A percentile compares a stretch with the other conserved stretches of the same genome.
phyloP scores from a whole-genome alignment of 2,797 vertebrate genomes.

The Leptoclinus maculatus region DNA sequence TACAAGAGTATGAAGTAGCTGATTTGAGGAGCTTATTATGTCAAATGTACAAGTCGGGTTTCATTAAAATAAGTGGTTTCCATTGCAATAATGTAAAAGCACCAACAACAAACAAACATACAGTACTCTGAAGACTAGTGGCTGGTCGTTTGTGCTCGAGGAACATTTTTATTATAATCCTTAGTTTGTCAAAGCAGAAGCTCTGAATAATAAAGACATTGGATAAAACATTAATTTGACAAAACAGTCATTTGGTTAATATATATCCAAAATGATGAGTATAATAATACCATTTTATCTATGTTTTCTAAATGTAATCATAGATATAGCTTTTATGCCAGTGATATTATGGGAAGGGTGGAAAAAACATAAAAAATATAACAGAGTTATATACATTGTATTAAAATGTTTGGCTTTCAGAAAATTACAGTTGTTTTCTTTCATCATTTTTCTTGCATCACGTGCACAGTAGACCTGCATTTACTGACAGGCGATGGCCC shows the following conservation, averaged over 20 bases:
- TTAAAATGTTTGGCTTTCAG: neutral
- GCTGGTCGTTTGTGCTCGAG: conserved; percentile 19
- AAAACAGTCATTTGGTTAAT: neutral
- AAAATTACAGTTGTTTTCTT: neutral
- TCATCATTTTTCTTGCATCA: neutral
- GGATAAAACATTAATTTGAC: neutral
- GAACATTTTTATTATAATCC: conserved; percentile 16
- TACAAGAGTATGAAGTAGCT: conserved; percentile 34
- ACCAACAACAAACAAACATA: conserved; percentile 52
- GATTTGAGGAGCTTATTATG: conserved; percentile 48
- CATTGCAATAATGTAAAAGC: conserved; percentile 24
- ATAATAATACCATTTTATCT: neutral
- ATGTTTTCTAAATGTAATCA: neutral
- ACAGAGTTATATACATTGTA: neutral
- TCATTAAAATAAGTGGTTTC: conserved; percentile 67
- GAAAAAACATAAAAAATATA: neutral
- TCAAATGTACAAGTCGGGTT: conserved; percentile 33
- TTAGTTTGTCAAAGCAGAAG: conserved; percentile 10
- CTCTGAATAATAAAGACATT: conserved; percentile 12
- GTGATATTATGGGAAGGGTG: neutral
- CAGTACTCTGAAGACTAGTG: conserved; percentile 41
- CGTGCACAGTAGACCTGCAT: neutral
- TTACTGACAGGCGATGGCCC: neutral
- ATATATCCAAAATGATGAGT: neutral
- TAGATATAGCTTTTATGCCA: neutral